Conservation (phyloP, 2,113 vertebrate species). For the Gallinago media region DNA sequence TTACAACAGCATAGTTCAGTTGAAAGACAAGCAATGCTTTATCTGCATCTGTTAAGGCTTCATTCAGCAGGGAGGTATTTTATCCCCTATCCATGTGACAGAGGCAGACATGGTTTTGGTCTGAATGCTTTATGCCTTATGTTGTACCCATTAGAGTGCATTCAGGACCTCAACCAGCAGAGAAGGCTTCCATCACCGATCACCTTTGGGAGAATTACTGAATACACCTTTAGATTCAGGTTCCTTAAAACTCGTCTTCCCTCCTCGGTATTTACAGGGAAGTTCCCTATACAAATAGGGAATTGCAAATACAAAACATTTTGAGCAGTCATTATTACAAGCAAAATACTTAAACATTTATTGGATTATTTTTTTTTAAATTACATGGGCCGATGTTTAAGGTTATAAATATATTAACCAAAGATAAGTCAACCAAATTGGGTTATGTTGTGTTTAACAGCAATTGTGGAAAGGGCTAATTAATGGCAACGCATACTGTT, state of each 20-base stretch:
- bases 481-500: background rate
- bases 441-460: background rate
- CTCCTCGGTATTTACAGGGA: background rate
- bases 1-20: background rate
- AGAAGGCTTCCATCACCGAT: background rate
- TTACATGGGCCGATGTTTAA: background rate
- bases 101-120: background rate
- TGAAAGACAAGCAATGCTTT: background rate
- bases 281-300: background rate
- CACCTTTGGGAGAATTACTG: background rate
- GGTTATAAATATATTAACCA: background rate
- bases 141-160: background rate
- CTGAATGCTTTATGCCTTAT: background rate
- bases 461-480: background rate
- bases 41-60: background rate
- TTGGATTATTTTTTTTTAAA: background rate
- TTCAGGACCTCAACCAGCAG: background rate
- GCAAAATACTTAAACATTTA: background rate
- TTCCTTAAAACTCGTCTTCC: background rate
- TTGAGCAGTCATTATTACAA: background rate
- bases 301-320: background rate
- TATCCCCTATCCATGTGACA: background rate
- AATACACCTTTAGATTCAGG: background rate
- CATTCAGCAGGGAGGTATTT: background rate
- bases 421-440: background rate